Evolutionary conservation across 1,140 invertebrate species (phyloP), one percentile per base, ranked within the genome.

Genomic region (Drosophila micromelanica): DNA sequence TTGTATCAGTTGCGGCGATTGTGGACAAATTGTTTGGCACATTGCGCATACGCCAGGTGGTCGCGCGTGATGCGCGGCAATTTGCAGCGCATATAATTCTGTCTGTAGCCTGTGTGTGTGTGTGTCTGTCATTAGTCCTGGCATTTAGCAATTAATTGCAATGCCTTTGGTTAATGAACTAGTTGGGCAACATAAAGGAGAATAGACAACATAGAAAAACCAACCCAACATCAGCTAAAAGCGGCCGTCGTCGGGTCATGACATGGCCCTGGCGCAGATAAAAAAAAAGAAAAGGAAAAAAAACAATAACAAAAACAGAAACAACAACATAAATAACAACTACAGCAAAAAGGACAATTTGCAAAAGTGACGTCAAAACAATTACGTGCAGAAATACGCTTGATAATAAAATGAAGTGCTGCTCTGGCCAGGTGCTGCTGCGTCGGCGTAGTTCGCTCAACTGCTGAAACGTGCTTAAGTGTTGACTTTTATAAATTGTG

Each of bases 401-500:
- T 87, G 82, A 87, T 87, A 89, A 89, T 89, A 89, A 87, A 89
- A 89, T 84, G 76, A 89, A 89, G 80, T 89, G 81, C 70, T 51
- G 49, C 55, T 61, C 38, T 17, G 20, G n/a, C n/a, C 40, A 61
- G 40, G 54, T 20, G 23, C 27, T 48, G 37, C 13, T 17, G 20
- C 40, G 45, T 12, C 1, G 62, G 40, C 43, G 32, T 42, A 49
- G 65, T 30, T 65, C 56, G 13, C 62, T 78, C 75, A 69, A 87
- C 73, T 78, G 76, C 76, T 76, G 60, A 65, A 84, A 87, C 84
- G 84, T 87, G 84, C 81, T 84, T 70, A 87, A 87, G 84, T 87
- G 84, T 73, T 89, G 84, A 87, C 84, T 89, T 89, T 89, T 87
- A 87, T 87, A 87, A 87, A 87, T 87, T 87, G 82, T 87, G 78